Conservation (phyloP, 2,888 invertebrate genomes). For the Catocala nupta region DNA sequence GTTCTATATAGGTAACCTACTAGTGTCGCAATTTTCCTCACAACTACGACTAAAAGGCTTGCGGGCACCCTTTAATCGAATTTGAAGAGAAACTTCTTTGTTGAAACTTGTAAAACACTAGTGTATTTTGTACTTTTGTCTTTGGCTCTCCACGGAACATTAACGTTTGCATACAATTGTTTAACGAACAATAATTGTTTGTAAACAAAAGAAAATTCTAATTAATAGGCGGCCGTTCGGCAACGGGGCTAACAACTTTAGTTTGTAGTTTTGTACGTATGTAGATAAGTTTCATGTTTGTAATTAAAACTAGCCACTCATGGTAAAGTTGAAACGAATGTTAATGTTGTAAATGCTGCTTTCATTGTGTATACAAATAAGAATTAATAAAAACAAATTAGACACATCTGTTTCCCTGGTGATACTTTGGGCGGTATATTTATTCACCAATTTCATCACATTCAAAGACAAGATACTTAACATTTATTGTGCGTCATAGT, state of each 20-base stretch:
- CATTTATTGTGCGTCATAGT: too few relatives aligned
- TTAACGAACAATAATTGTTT: background rate
- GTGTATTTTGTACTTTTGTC: slow-evolving; percentile 42
- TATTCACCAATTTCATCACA: too few relatives aligned
- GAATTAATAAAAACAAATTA: too few relatives aligned
- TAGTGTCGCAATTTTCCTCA: slow-evolving; percentile 50
- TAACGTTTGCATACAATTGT: slow-evolving; percentile 20
- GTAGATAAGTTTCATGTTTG: slow-evolving; percentile 1
- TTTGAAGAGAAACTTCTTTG: slow-evolving; percentile 69
- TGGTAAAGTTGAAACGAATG: background rate
- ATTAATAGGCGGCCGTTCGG: slow-evolving; percentile 4
- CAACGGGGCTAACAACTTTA: slow-evolving; percentile 7
- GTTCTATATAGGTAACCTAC: slow-evolving; percentile 55
- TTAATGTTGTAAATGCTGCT: too few relatives aligned
- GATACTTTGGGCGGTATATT: too few relatives aligned
- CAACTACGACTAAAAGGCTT: slow-evolving; percentile 64
- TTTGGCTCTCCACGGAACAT: slow-evolving; percentile 1
- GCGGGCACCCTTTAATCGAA: slow-evolving; percentile 73
- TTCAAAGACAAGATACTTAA: too few relatives aligned
- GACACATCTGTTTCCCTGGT: too few relatives aligned
- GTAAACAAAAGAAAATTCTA: slow-evolving; percentile 10
- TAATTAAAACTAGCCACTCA: slow-evolving; percentile 4
- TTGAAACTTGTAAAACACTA: slow-evolving; percentile 62
- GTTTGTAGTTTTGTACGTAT: background rate
- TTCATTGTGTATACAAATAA: too few relatives aligned